phyloP scores from a whole-genome alignment of 2,113 vertebrate genomes.

The Brienomyrus brachyistius region DNA sequence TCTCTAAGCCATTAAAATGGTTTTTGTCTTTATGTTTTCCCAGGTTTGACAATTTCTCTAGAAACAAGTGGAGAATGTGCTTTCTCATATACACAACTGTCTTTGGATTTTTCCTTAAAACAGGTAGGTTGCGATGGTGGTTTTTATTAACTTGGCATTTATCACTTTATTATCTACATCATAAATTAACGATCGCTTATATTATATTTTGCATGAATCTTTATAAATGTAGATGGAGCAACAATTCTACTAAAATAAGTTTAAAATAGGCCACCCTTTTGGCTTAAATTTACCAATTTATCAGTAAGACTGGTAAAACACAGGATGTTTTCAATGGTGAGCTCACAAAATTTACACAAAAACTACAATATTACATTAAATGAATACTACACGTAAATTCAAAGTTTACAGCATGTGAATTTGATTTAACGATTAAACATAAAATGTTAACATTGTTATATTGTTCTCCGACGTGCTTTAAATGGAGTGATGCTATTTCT shows the following conservation, averaged over 20 bases:
- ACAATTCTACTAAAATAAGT: background rate
- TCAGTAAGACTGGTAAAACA: background rate
- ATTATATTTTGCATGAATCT: background rate
- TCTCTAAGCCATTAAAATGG: conserved; percentile 14
- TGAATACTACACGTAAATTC: background rate
- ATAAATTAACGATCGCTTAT: background rate
- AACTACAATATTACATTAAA: background rate
- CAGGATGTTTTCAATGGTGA: background rate
- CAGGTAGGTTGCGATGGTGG: conserved; percentile 41
- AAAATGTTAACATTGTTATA: background rate
- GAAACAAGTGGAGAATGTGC: conserved; percentile 45
- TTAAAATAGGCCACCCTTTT: background rate
- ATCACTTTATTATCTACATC: background rate
- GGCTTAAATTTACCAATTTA: background rate
- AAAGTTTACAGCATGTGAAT: background rate
- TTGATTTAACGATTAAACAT: background rate
- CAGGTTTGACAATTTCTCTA: conserved; percentile 33
- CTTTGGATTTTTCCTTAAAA: conserved; percentile 41
- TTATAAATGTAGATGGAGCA: background rate
- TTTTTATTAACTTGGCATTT: background rate
- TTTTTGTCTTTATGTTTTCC: background rate
- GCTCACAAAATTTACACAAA: background rate
- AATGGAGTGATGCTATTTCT: background rate
- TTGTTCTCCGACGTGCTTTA: background rate
- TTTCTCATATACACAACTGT: conserved; percentile 45